Evolutionary conservation across 2,888 invertebrate species (phyloP).

Genomic region (Scaptomyza reducta): DNA sequence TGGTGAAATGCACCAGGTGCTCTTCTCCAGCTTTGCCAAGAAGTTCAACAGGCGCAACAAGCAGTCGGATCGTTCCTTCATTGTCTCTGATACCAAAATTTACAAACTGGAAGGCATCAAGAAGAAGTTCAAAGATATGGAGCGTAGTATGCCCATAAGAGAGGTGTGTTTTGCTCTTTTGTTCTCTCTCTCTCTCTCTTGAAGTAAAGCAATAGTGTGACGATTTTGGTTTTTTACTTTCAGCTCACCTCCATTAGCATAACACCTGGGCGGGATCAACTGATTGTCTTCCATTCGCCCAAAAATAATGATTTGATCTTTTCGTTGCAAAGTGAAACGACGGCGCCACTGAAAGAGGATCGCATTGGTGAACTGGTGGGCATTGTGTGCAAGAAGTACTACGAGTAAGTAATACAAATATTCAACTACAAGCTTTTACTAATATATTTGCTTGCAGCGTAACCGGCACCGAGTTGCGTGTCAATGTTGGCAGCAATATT

Average conservation of each 20-base stretch:
- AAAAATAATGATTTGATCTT: slow-evolving; percentile 96
- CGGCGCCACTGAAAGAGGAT: slow-evolving; percentile 86
- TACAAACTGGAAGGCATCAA: slow-evolving; percentile 92
- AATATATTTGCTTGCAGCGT: slow-evolving; percentile 85
- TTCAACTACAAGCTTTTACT: not conserved
- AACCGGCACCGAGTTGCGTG: slow-evolving; percentile 88
- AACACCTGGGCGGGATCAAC: slow-evolving; percentile 93
- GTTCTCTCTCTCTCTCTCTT: not conserved
- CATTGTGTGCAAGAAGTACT: slow-evolving; percentile 90
- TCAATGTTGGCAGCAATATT: slow-evolving; percentile 89
- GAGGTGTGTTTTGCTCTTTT: slow-evolving; percentile 86
- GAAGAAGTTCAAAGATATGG: slow-evolving; percentile 94
- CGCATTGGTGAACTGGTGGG: slow-evolving; percentile 95
- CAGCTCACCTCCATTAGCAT: slow-evolving; percentile 93
- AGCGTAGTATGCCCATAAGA: slow-evolving; percentile 91
- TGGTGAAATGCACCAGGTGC: slow-evolving; percentile 86
- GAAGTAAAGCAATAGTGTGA: not conserved
- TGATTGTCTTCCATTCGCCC: slow-evolving; percentile 93
- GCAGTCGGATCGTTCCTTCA: slow-evolving; percentile 93
- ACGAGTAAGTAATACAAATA: slow-evolving; percentile 87
- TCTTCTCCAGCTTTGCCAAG: slow-evolving; percentile 84
- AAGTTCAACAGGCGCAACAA: slow-evolving; percentile 87
- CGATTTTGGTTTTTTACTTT: slow-evolving; percentile 11
- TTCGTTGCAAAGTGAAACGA: slow-evolving; percentile 86
- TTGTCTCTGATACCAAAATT: slow-evolving; percentile 92